These are phyloP conservation scores for Rhagophthalmus giganteus DNA, from an alignment of 2,888 invertebrate species.

Conservation along the genomic window DNA sequence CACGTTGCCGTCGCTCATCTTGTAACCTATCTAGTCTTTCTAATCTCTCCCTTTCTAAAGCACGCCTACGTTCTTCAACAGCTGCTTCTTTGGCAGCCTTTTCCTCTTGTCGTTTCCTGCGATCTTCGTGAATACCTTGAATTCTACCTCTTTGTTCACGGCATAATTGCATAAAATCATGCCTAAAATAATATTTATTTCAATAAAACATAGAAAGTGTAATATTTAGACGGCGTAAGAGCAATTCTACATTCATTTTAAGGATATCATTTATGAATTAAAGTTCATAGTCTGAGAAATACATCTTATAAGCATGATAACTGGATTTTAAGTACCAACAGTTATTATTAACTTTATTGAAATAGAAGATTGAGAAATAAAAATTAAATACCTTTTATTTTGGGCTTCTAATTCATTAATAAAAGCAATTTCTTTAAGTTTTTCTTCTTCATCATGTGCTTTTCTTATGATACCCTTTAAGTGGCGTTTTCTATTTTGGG, in stretches of 20 bases:
- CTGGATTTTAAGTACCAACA: too few relatives aligned
- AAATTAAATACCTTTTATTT: slow-evolving; percentile 66
- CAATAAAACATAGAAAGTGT: neutral
- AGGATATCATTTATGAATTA: neutral
- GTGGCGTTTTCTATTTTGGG: slow-evolving; percentile 85
- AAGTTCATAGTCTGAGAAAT: too few relatives aligned
- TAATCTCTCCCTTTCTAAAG: slow-evolving; percentile 81
- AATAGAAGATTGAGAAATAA: neutral
- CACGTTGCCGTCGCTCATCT: slow-evolving; percentile 76
- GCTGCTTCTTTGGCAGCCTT: slow-evolving; percentile 96
- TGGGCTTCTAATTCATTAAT: slow-evolving; percentile 95
- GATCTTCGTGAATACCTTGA: slow-evolving; percentile 82
- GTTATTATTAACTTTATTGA: neutral
- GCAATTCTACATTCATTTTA: neutral
- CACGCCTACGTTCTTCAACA: slow-evolving; percentile 84
- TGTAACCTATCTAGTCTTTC: slow-evolving; percentile 75
- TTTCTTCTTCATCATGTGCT: slow-evolving; percentile 97
- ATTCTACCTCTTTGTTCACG: slow-evolving; percentile 74
- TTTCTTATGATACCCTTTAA: slow-evolving; percentile 85
- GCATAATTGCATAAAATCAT: slow-evolving; percentile 85
- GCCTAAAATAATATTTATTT: slow-evolving; percentile 53
- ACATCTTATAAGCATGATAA: too few relatives aligned
- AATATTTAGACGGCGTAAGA: too few relatives aligned
- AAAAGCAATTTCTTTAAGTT: slow-evolving; percentile 95
- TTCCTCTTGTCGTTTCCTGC: slow-evolving; percentile 82